These are phyloP conservation scores for Ptilorrhoa leucosticta DNA, from an alignment of 2,113 vertebrate genomes.

Conservation along the genomic window DNA sequence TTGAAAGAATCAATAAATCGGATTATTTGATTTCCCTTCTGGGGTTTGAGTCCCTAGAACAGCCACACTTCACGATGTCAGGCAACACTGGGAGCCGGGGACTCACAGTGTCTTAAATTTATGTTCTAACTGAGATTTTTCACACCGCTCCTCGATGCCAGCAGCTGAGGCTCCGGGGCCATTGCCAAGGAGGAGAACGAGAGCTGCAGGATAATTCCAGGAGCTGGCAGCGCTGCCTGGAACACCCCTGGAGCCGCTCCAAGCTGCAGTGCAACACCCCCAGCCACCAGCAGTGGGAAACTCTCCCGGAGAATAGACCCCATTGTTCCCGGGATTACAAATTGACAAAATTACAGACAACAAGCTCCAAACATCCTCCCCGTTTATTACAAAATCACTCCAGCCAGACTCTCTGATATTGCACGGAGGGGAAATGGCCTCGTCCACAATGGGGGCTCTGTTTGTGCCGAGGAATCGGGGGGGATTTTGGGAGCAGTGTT, in stretches of 20 bases:
- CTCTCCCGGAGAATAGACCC: not conserved
- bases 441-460: not conserved
- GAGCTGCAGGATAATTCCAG: not conserved
- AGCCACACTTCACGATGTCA: not conserved
- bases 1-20: not conserved
- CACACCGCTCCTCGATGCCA: not conserved
- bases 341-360: conserved; percentile 8
- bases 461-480: not conserved
- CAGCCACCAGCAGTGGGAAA: not conserved
- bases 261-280: conserved; percentile 1
- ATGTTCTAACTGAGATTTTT: not conserved
- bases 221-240: not conserved
- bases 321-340: not conserved
- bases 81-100: not conserved
- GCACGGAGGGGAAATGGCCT: not conserved
- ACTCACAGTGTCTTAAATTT: fast-evolving
- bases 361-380: not conserved
- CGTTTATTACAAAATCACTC: not conserved
- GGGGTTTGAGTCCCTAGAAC: not conserved
- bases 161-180: not conserved
- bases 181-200: not conserved
- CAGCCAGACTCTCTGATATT: not conserved
- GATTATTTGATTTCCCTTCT: not conserved
- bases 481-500: not conserved
- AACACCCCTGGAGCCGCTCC: not conserved